Percentiles rank a stretch among this genome's conserved stretches.
Evolutionary conservation across 53 echinoderm and acorn worm species (phyloP).

Genomic region (Zoroaster sp.): DNA sequence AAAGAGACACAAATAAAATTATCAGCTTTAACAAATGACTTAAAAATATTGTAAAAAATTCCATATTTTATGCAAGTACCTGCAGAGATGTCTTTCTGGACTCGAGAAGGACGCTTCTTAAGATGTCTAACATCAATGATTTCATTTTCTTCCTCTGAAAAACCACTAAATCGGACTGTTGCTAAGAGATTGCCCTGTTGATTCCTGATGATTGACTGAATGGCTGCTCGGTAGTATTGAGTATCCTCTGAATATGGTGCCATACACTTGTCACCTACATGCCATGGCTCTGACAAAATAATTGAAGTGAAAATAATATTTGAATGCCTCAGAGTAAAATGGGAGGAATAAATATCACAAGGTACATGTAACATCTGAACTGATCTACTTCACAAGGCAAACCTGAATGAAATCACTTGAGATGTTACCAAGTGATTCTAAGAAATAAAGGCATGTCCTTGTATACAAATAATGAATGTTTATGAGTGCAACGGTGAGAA

Average conservation of each 20-base stretch:
- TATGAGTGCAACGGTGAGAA: no score
- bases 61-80: background rate
- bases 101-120: constrained; percentile 41
- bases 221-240: constrained; percentile 59
- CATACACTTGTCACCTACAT: constrained; percentile 73
- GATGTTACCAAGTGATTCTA: no score
- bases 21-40: no score
- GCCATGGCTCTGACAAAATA: constrained; percentile 48
- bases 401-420: no score
- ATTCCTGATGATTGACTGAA: constrained; percentile 22
- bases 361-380: no score
- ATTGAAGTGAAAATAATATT: no score
- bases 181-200: constrained; percentile 38
- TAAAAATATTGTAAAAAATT: background rate
- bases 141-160: constrained; percentile 84
- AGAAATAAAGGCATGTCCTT: no score
- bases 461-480: no score
- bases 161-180: constrained; percentile 70
- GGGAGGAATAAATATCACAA: no score
- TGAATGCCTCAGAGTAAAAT: no score
- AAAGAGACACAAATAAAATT: no score
- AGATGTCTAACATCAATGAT: constrained; percentile 47
- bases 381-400: no score
- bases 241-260: constrained; percentile 75
- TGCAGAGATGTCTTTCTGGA: background rate